Evolutionary conservation across 37 sponge, comb jelly and placozoan genomes (phyloP), one percentile per base, ranked within the genome.

Genomic region (Halichondria panicea): DNA sequence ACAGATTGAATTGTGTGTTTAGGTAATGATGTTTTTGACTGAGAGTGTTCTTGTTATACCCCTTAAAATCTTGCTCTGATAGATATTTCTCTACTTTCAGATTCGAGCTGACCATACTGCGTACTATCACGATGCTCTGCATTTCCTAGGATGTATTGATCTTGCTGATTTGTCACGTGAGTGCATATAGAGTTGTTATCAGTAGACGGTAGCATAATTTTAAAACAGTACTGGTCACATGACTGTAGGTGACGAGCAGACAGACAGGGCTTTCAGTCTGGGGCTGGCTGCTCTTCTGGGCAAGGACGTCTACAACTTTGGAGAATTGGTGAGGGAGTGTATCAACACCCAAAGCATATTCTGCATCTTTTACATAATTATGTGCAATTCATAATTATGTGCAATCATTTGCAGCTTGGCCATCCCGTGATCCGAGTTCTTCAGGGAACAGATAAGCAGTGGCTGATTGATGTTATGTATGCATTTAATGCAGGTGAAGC

Each of bases 81-180:
- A 18, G 13, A 21, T 42, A 1, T 21, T 67, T 7, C 40, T 21
- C 60, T 31, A 19, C 33, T 32, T 80, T 41, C 42, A 88, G 93
- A 43, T 76, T 25, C 77, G 69, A 45, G 78, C 79, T 11, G 82
- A 87, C 45, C 80, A 87, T 83, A 79, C 82, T 61, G 65, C 63
- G 5, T 95, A 80, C 73, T 95, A 88, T 41, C 60, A 87, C 7
- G 86, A 95, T 79, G 84, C 93, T 63, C 77, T 95, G 39, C 73
- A 87, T 0, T 95, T 82, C 56, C 79, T 96, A 19, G 96, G 96
- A 9, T 96, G 96, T 75, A 81, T 87, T n/a, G 88, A 92, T 30
- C 22, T 92, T n/a, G 66, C 35, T 50, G 84, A 81, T 30, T 77
- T 92, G 27, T 63, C 93, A 45, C 48, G 87, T 86, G 55, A 43